Conservation (phyloP, 2,888 invertebrate genomes). For the Netelia fuscicornis region DNA sequence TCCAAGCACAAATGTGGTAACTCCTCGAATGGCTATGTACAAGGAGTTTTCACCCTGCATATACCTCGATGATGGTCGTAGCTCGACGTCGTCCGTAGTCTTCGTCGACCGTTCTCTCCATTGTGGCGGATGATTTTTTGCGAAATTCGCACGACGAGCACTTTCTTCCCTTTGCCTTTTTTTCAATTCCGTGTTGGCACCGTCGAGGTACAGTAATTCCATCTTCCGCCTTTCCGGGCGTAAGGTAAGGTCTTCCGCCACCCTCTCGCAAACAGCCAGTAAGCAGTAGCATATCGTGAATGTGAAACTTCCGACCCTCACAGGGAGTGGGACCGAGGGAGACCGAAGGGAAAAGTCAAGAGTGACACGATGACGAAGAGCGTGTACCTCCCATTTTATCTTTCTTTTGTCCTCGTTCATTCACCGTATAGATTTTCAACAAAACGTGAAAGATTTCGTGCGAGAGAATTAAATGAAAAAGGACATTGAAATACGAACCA, state of each 20-base stretch:
- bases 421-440: not conserved
- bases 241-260: constrained; percentile 6
- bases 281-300: constrained; percentile 19
- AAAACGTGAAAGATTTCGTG: not conserved
- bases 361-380: constrained; percentile 35
- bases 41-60: constrained; percentile 29
- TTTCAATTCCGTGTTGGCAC: constrained; percentile 53
- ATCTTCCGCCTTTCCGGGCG: constrained; percentile 40
- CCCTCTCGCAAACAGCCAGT: not conserved
- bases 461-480: not conserved
- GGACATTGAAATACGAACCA: not conserved
- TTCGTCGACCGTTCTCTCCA: constrained; percentile 12
- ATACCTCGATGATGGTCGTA: constrained; percentile 16
- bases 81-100: not conserved
- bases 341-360: constrained; percentile 28
- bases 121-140: constrained; percentile 40
- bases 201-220: constrained; percentile 48
- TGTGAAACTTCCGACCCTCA: constrained; percentile 14
- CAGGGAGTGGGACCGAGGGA: not conserved
- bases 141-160: constrained; percentile 42
- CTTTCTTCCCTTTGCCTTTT: constrained; percentile 53
- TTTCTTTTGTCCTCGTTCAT: constrained; percentile 3
- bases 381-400: not conserved
- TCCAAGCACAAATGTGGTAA: constrained; percentile 49
- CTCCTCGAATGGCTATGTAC: constrained; percentile 24